phyloP scores from a whole-genome alignment of 2,797 vertebrate species.

The Aulostomus chinensis region DNA sequence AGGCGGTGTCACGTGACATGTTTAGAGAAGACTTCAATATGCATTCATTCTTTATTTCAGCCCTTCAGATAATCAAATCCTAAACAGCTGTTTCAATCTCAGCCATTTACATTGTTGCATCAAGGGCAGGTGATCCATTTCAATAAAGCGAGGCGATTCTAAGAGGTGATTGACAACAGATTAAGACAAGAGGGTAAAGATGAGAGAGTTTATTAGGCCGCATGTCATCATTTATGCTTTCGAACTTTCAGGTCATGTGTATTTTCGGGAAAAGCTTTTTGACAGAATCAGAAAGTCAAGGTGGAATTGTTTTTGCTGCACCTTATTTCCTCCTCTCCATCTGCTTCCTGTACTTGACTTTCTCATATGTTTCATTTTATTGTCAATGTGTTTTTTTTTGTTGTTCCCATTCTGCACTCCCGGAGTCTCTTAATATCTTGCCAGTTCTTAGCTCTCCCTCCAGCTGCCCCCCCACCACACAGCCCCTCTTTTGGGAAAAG shows the following conservation, averaged over 20 bases:
- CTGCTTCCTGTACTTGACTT: slow-evolving; percentile 35
- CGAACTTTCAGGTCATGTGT: background rate
- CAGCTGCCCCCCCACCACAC: background rate
- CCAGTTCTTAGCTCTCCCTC: slow-evolving; percentile 17
- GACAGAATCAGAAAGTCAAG: slow-evolving; percentile 14
- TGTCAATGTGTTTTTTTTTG: slow-evolving; percentile 16
- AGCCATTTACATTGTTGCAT: too few species aligned
- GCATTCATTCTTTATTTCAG: too few species aligned
- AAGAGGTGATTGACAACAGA: background rate
- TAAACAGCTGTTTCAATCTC: too few species aligned
- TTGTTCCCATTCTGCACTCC: slow-evolving; percentile 7
- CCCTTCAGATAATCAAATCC: too few species aligned
- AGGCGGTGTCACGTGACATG: too few species aligned
- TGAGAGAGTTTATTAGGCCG: background rate
- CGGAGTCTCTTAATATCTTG: slow-evolving; percentile 27
- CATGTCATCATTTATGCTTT: background rate
- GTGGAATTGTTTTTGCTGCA: slow-evolving; percentile 18
- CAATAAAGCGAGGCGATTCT: too few species aligned
- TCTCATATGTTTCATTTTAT: slow-evolving; percentile 26
- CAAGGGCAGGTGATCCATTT: too few species aligned
- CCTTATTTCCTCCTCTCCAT: slow-evolving; percentile 25
- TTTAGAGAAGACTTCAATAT: too few species aligned
- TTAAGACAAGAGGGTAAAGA: too few species aligned
- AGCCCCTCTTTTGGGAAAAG: background rate
- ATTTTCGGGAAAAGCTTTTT: slow-evolving; percentile 2